These are phyloP conservation scores for Alauda arvensis DNA, from an alignment of 2,797 vertebrate genomes.

Conservation along the genomic window DNA sequence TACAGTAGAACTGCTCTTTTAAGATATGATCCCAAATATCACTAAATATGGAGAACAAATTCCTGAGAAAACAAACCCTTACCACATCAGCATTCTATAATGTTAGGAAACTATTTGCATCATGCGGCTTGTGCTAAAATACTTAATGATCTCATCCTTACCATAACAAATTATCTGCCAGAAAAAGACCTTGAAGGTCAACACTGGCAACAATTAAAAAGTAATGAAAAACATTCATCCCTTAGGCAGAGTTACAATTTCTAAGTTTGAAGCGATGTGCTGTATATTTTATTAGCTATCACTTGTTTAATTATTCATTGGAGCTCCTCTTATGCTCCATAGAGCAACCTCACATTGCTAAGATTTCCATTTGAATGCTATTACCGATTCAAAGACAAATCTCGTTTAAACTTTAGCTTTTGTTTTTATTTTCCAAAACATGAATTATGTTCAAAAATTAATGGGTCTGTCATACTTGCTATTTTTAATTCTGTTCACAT, in stretches of 20 bases:
- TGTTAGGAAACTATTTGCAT: constrained; percentile 61
- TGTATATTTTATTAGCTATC: constrained; percentile 81
- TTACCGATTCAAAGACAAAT: constrained; percentile 68
- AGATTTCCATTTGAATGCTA: constrained; percentile 70
- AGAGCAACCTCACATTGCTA: constrained; percentile 73
- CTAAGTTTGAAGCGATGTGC: constrained; percentile 69
- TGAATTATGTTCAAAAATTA: constrained; percentile 42
- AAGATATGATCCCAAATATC: constrained; percentile 20
- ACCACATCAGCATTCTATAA: constrained; percentile 56
- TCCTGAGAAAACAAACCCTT: constrained; percentile 41
- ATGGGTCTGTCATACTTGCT: constrained; percentile 18
- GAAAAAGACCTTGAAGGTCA: constrained; percentile 77
- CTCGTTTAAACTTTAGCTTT: constrained; percentile 48
- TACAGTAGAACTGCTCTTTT: background rate
- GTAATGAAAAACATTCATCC: constrained; percentile 79
- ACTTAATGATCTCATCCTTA: constrained; percentile 75
- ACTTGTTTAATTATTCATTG: constrained; percentile 78
- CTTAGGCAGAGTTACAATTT: constrained; percentile 71
- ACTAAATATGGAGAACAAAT: constrained; percentile 40
- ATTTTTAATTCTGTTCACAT: constrained; percentile 34
- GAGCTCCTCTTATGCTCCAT: constrained; percentile 68
- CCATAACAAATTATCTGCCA: constrained; percentile 75
- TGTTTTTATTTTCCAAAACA: constrained; percentile 50
- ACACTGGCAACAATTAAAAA: constrained; percentile 78
- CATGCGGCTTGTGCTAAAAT: constrained; percentile 63